phyloP scores from a whole-genome alignment of 2,113 vertebrate genomes.

The Casuarius casuarius region DNA sequence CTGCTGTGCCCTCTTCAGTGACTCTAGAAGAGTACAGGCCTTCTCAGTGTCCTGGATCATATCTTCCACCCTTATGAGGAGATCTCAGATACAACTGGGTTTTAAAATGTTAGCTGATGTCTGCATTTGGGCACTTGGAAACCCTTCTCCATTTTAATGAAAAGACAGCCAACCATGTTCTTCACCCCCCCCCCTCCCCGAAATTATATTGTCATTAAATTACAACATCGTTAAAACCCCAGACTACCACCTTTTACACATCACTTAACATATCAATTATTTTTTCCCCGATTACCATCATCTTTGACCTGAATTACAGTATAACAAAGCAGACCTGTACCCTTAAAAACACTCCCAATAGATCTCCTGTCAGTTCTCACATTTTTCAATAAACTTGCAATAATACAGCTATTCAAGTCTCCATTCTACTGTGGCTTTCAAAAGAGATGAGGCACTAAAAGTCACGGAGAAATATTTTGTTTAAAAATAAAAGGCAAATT shows the following conservation, averaged over 20 bases:
- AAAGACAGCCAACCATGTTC: neutral
- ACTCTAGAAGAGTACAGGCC: neutral
- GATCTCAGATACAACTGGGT: accelerated
- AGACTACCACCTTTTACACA: neutral
- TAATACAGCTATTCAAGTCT: neutral
- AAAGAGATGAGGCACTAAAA: neutral
- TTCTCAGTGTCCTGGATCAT: neutral
- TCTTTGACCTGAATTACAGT: neutral
- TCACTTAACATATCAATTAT: neutral
- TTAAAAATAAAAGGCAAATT: neutral
- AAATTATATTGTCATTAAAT: neutral
- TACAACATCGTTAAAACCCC: neutral
- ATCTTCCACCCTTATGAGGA: accelerated
- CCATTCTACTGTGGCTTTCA: neutral
- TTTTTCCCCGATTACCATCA: neutral
- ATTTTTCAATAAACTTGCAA: neutral
- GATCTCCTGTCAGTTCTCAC: neutral
- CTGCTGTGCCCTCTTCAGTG: neutral
- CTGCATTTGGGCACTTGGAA: neutral
- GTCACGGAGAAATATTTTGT: neutral
- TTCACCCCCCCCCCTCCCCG: neutral
- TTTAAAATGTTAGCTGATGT: neutral
- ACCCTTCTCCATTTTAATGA: neutral
- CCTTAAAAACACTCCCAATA: neutral
- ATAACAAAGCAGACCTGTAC: neutral